Conservation (phyloP, 1,140 invertebrate species). For the Elysia chlorotica region DNA sequence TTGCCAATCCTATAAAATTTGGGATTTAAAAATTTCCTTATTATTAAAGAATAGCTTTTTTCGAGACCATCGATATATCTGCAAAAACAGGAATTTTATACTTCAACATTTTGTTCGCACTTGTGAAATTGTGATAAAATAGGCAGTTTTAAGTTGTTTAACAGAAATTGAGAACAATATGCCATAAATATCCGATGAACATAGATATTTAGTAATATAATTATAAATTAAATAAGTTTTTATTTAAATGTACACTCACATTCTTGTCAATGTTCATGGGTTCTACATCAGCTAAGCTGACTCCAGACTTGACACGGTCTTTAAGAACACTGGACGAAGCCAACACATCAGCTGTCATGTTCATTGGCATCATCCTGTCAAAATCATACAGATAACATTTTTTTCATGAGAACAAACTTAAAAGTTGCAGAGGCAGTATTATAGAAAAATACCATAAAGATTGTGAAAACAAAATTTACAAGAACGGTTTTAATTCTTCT, state of each 20-base stretch:
- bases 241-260: too few relatives aligned
- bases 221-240: neutral
- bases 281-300: conserved; percentile 69
- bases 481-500: too few relatives aligned
- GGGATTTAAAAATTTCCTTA: neutral
- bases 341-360: conserved; percentile 61
- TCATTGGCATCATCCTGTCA: conserved; percentile 66
- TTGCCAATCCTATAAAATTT: neutral
- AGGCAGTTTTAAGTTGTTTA: neutral
- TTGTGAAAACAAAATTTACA: too few relatives aligned
- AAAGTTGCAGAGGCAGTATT: too few relatives aligned
- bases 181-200: neutral
- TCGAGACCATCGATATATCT: too few relatives aligned
- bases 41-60: too few relatives aligned
- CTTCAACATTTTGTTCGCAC: too few relatives aligned
- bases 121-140: neutral
- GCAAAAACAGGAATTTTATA: too few relatives aligned
- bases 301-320: conserved; percentile 61
- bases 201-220: neutral
- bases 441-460: too few relatives aligned
- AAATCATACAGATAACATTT: too few relatives aligned
- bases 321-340: conserved; percentile 46
- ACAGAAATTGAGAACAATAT: neutral
- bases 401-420: too few relatives aligned
- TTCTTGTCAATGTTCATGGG: conserved; percentile 71